Base-by-base conservation (phyloP, 2,113 vertebrate species). In the Camelus dromedarius region DNA sequence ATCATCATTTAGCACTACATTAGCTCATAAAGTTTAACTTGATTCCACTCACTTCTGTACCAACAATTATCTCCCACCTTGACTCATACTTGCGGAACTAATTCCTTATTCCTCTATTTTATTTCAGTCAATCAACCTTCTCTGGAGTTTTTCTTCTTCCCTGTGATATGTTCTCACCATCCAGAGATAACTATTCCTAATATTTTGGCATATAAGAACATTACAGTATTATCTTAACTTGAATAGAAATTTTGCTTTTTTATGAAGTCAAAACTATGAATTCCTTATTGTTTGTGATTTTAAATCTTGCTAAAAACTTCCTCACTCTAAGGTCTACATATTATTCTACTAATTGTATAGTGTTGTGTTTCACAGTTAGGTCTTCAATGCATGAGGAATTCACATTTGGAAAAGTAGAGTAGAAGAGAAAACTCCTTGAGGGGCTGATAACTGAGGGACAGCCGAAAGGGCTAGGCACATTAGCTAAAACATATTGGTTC, bases 211-310 rank as follows among this genome's bases (percentile, higher is more conserved):
- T 80, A 48, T 60, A 80, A 38, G 20, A 89, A 85, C 19, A 80
- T 89, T 52, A 73, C 22, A 60, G 26, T 62, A 8, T 28, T 95
- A 79, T 60, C 60, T 10, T 84, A 88, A 83, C 32, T 86, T 93
- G 90, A 93, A 89, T 4, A 92, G 10, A 94, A 89, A 67, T 80
- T 87, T 82, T 73, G 30, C 42, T 50, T 58, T 75, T 85, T 79
- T 79, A 70, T 83, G 12, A 66, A 60, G 54, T 79, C 32, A 88
- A 58, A 83, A 58, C 50, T 60, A 84, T 18, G 18, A 85, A 85
- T 42, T 79, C 16, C 83, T 82, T 72, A 15, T 77, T 58, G 18
- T 19, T 46, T 38, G 22, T 56, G 46, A 95, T 66, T 93, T 91
- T 72, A 91, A 81, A 87, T 66, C 38, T 96, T 91, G 69, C 18